A percentile compares a stretch with the other conserved stretches of the same genome.
phyloP scores from a whole-genome alignment of 2,888 invertebrate species.

The Lasius fuliginosus region DNA sequence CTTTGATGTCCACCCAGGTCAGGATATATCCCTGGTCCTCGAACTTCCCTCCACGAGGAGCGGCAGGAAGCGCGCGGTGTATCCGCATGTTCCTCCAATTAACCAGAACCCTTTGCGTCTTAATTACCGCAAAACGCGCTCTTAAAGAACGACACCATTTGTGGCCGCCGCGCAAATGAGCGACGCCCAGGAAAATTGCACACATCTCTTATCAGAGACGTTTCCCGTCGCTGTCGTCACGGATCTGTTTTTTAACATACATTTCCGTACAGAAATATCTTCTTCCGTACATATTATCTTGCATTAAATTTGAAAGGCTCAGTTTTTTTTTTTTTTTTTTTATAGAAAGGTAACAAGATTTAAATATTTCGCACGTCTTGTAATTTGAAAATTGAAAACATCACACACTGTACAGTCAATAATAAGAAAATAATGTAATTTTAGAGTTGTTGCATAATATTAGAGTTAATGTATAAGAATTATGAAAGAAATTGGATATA shows the following conservation, averaged over 20 bases:
- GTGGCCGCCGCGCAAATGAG: slow-evolving; percentile 47
- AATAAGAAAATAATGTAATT: neutral
- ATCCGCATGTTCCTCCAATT: slow-evolving; percentile 75
- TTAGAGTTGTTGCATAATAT: neutral
- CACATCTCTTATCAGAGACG: neutral
- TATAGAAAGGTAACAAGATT: neutral
- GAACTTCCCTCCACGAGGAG: slow-evolving; percentile 48
- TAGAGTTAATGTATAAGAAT: neutral
- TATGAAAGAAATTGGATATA: neutral
- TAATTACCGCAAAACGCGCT: slow-evolving; percentile 72
- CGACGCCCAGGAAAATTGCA: slow-evolving; percentile 32
- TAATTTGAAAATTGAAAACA: neutral
- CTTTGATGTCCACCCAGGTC: slow-evolving; percentile 79
- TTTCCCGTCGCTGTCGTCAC: neutral
- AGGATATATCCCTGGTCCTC: slow-evolving; percentile 71
- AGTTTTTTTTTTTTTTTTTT: neutral
- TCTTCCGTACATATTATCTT: neutral
- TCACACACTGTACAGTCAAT: neutral
- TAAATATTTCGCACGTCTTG: neutral
- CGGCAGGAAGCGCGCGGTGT: slow-evolving; percentile 59
- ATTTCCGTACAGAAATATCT: neutral
- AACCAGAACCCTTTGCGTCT: slow-evolving; percentile 78
- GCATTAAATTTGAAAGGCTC: neutral
- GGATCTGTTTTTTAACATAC: neutral
- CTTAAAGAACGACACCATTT: slow-evolving; percentile 54